Evolutionary conservation across 2,888 invertebrate species (phyloP), one percentile per base, ranked within the genome.

Genomic region (Brenthis ino): DNA sequence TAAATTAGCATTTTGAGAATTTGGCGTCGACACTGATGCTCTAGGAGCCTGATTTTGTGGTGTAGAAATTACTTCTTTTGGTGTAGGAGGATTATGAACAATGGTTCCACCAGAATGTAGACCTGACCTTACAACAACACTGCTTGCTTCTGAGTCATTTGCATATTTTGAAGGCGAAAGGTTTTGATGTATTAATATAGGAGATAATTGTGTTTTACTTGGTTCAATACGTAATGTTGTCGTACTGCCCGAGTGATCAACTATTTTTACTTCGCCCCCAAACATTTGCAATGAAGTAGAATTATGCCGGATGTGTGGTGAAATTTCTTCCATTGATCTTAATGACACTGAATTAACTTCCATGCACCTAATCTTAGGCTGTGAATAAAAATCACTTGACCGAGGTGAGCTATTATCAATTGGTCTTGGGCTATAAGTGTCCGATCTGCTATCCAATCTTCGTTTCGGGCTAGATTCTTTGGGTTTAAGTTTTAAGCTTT

Each of bases 101-200:
- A 96, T 95, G n/a, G 96, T 97, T 16, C 97, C 97, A 43, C 97
- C 97, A 0, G 97, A 97, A 80, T 97, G 95, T 67, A 97, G 88
- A 1, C 96, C 96, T 1, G 97, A 96, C 78, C 96, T 95, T 24
- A 97, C 96, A 72, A 97, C 96, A 72, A 96, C 94, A 67, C 95
- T 95, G 71, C 95, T 94, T 16, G 94, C 94, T 82, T 95, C 95
- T 24, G 84, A 80, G 64, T 91, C 92, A 74, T 82, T 87, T 16
- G 75, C 78, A 61, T 88, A 81, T 82, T 88, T 89, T 58, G 93
- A 92, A 64, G 93, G 93, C 53, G 91, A 90, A 76, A 92, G 83
- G 75, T 86, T 91, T 79, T 90, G 91, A 64, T 92, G 93, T 74
- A 93, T 89, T 75, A 92, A 78, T 73, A 94, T 91, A 37, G 95